Conservation (phyloP, 2,888 invertebrate genomes). For the Apocheima hispidaria region DNA sequence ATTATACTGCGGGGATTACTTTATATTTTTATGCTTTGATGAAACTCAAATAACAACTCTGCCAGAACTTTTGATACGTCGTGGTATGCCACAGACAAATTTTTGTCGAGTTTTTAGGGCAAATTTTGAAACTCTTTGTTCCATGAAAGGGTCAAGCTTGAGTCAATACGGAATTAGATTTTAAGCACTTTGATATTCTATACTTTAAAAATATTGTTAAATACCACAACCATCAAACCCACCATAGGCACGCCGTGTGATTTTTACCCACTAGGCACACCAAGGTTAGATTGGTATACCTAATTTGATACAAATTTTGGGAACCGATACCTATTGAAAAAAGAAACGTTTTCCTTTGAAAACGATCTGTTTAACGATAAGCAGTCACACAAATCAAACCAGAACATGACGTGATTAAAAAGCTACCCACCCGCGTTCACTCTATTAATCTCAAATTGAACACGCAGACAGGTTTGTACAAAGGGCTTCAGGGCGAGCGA, state of each 20-base stretch:
- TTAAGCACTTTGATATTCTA: no score
- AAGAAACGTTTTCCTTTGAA: background rate
- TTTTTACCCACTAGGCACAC: no score
- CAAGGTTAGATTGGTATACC: no score
- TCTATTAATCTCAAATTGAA: slow-evolving; percentile 27
- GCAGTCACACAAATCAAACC: slow-evolving; percentile 4
- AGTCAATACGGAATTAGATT: no score
- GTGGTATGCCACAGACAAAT: background rate
- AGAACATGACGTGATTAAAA: slow-evolving; percentile 20
- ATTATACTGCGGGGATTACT: slow-evolving; percentile 15
- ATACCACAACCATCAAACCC: no score
- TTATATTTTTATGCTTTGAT: slow-evolving; percentile 36
- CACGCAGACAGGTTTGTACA: slow-evolving; percentile 16
- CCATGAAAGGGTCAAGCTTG: no score
- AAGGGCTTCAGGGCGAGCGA: slow-evolving; percentile 13
- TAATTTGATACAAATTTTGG: no score
- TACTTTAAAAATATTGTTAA: no score
- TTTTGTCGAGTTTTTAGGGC: background rate
- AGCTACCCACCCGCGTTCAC: slow-evolving; percentile 1
- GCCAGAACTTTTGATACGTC: slow-evolving; percentile 20
- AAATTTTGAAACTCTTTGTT: background rate
- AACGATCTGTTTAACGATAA: slow-evolving; percentile 4
- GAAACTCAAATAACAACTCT: slow-evolving; percentile 30
- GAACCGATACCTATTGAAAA: no score
- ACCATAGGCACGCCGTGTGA: no score